A percentile compares a stretch with the other conserved stretches of the same genome.
phyloP scores from a whole-genome alignment of 2,113 vertebrate species.

The Formicarius rufipectus region DNA sequence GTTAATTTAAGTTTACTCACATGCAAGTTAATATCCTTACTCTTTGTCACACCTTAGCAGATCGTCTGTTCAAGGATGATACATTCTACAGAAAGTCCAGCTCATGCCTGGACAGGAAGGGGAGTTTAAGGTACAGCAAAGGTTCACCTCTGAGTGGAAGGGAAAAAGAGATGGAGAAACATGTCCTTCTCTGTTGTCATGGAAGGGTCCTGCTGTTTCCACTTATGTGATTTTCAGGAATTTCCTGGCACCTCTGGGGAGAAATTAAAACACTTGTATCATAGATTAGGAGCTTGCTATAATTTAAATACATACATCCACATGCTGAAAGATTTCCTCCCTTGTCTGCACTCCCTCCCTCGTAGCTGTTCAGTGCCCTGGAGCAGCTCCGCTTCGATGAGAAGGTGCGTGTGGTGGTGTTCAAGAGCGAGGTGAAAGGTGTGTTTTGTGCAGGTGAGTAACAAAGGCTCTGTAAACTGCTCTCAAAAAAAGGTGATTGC shows the following conservation, averaged over 20 bases:
- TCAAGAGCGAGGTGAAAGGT: slow-evolving; percentile 87
- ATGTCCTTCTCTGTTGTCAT: background rate
- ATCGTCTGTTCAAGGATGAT: background rate
- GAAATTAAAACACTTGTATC: background rate
- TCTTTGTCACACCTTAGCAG: background rate
- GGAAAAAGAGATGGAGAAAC: background rate
- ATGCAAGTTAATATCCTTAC: background rate
- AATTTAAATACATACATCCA: background rate
- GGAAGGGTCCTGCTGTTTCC: background rate
- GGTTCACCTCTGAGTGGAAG: background rate
- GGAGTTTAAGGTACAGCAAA: background rate
- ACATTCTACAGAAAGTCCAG: background rate
- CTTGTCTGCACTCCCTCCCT: background rate
- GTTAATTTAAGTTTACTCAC: background rate
- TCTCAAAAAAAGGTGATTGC: background rate
- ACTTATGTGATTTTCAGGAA: background rate
- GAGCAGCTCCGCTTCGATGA: slow-evolving; percentile 78
- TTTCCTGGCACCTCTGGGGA: background rate
- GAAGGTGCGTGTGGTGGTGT: slow-evolving; percentile 82
- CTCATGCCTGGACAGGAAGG: background rate
- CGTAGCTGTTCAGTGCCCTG: slow-evolving; percentile 82
- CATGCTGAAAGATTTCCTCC: background rate
- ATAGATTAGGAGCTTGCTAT: background rate
- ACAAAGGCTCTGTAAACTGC: background rate
- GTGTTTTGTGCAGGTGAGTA: slow-evolving; percentile 93